phyloP scores from a whole-genome alignment of 2,797 vertebrate species.

The Amniataba percoides region DNA sequence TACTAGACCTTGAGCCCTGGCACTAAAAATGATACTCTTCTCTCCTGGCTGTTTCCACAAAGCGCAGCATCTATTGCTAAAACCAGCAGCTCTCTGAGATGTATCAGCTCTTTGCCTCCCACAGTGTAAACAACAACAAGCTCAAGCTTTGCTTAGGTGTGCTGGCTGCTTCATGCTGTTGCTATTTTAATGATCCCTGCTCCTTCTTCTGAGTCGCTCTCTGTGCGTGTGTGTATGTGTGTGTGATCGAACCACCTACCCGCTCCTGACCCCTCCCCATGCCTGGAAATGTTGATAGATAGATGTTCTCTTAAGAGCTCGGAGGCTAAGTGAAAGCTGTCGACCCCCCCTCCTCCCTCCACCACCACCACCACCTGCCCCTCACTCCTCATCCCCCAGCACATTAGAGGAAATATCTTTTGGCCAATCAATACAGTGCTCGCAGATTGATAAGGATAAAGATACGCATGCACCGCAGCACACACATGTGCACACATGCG shows the following conservation, averaged over 20 bases:
- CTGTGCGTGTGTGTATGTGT: constrained; percentile 5
- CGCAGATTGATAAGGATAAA: constrained; percentile 74
- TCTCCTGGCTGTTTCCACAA: constrained; percentile 54
- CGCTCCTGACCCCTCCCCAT: constrained; percentile 55
- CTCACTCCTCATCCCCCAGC: constrained; percentile 37
- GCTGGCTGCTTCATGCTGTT: constrained; percentile 59
- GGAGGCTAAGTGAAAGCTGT: constrained; percentile 77
- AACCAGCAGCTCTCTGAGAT: constrained; percentile 62
- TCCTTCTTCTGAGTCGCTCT: constrained; percentile 25
- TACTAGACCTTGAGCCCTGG: constrained; percentile 42
- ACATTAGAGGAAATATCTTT: constrained; percentile 81
- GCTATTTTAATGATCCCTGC: constrained; percentile 68
- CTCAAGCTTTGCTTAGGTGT: constrained; percentile 56
- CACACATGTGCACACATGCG: constrained; percentile 32
- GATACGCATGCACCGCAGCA: constrained; percentile 34
- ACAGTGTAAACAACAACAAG: constrained; percentile 73
- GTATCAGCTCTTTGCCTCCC: constrained; percentile 68
- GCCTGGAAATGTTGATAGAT: constrained; percentile 80
- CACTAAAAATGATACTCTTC: constrained; percentile 43
- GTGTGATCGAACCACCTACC: constrained; percentile 56
- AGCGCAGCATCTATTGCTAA: constrained; percentile 51
- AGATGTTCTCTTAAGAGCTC: constrained; percentile 75
- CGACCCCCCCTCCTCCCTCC: constrained; percentile 2
- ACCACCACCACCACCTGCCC: constrained; percentile 7
- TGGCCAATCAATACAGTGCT: constrained; percentile 74